Percentiles rank a stretch among this genome's conserved stretches.
These are phyloP conservation scores for Danaus melanippus DNA, from an alignment of 1,140 invertebrate species.

Conservation along the genomic window DNA sequence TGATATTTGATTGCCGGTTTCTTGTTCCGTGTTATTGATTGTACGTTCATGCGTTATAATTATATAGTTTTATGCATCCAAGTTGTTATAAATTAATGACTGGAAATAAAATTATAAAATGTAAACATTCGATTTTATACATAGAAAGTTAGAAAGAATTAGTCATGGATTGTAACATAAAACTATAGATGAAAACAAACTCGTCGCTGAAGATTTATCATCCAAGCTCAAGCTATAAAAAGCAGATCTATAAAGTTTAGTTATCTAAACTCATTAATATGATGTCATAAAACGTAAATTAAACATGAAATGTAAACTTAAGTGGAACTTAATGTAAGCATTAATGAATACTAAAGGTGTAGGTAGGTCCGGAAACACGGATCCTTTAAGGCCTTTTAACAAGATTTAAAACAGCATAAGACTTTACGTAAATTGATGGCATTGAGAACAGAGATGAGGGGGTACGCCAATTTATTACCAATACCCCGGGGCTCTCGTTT, in stretches of 20 bases:
- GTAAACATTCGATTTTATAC: too few relatives aligned
- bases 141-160: too few relatives aligned
- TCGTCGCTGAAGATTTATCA: constrained; percentile 12
- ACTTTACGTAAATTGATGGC: constrained; percentile 37
- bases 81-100: too few relatives aligned
- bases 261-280: constrained; percentile 21
- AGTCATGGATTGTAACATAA: too few relatives aligned
- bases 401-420: constrained; percentile 14
- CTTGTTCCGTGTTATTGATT: constrained; percentile 52
- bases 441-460: constrained; percentile 37
- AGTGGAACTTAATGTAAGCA: too few relatives aligned
- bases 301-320: constrained; percentile 12
- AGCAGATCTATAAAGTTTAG: constrained; percentile 12
- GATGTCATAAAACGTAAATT: constrained; percentile 21
- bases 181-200: too few relatives aligned
- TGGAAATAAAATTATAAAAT: too few relatives aligned
- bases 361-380: too few relatives aligned
- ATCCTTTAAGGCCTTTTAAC: background rate
- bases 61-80: constrained; percentile 20
- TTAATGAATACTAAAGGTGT: too few relatives aligned
- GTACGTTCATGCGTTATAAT: constrained; percentile 47
- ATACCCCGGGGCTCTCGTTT: constrained; percentile 50
- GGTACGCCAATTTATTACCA: constrained; percentile 48
- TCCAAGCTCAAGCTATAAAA: constrained; percentile 21
- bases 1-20: constrained; percentile 35